Base-by-base conservation (phyloP, 2,113 vertebrate genomes). In the Isurus oxyrinchus region DNA sequence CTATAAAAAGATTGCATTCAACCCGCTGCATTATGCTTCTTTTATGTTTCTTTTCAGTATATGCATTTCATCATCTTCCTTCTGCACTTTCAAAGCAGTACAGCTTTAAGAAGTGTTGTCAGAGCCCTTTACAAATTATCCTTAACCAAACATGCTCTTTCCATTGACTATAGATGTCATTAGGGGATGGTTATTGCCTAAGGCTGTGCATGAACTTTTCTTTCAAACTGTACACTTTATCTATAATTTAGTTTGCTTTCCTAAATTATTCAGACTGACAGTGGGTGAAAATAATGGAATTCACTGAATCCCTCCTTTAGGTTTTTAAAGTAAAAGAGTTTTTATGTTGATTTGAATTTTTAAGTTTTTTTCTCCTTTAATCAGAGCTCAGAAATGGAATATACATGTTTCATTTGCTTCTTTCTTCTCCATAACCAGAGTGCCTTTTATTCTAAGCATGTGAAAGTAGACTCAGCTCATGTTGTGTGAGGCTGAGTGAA, bases 211-310 rank as follows among this genome's bases (percentile, higher is more conserved):
- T 99, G 98, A 99, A 99, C 98, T 99, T 98, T 99, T 99, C 99
- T 99, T 99, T 99, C 98, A 98, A 99, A 99, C 99, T 99, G 98
- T 99, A 99, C 99, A 99, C 98, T 99, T 99, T 99, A 99, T 99
- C 98, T 99, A 99, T 99, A 99, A 99, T 99, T 99, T 98, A 99
- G 98, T 98, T 98, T 98, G 98, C 98, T 98, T 98, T 98, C 97
- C 98, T 99, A 98, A 99, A 99, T 99, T 99, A 99, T 99, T 99
- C 99, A 99, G 98, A 98, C 99, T 99, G 99, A 99, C 99, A 99
- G 99, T 98, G 98, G 98, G 97, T 97, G 98, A 98, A 99, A 99
- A 99, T 99, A 99, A 99, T 99, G 98, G 99, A 99, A 98, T 99
- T 99, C 98, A 98, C 98, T 98, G 98, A 99, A 99, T 99, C 98